A percentile compares a stretch with the other conserved stretches of the same genome.
Evolutionary conservation across 2,888 invertebrate genomes (phyloP).

Genomic region (Pocota personata): DNA sequence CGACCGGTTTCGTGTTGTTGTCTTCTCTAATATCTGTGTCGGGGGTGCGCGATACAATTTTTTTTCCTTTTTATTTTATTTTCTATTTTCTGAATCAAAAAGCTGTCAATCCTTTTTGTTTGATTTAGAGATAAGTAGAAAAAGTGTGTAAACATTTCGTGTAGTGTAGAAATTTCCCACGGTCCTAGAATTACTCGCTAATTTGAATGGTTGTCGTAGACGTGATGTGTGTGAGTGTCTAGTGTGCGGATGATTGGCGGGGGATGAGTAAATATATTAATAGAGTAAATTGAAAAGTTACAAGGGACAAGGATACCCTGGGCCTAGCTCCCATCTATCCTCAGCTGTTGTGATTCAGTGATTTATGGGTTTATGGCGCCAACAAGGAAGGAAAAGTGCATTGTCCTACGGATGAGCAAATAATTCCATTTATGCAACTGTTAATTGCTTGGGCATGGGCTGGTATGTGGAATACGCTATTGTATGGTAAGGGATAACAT

Average conservation of each 20-base stretch:
- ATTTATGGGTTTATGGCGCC: slow-evolving; percentile 71
- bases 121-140: slow-evolving; percentile 22
- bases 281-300: slow-evolving; percentile 63
- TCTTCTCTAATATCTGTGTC: slow-evolving; percentile 19
- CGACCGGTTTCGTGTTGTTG: slow-evolving; percentile 68
- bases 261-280: slow-evolving; percentile 49
- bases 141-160: not conserved
- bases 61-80: not conserved
- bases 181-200: not conserved
- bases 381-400: slow-evolving; percentile 52
- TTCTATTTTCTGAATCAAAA: slow-evolving; percentile 1
- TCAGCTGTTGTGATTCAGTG: slow-evolving; percentile 34
- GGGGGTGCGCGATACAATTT: slow-evolving; percentile 44
- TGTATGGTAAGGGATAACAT: slow-evolving; percentile 38
- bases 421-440: slow-evolving; percentile 44
- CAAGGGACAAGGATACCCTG: slow-evolving; percentile 31
- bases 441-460: slow-evolving; percentile 58
- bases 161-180: slow-evolving; percentile 16
- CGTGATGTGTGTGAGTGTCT: slow-evolving; percentile 11
- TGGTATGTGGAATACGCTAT: not conserved
- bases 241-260: not conserved
- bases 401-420: slow-evolving; percentile 34
- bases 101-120: slow-evolving; percentile 33
- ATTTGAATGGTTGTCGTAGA: slow-evolving; percentile 6
- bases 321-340: not conserved